Conservation (phyloP, 2,888 invertebrate species). For the Lumbricus terrestris region DNA sequence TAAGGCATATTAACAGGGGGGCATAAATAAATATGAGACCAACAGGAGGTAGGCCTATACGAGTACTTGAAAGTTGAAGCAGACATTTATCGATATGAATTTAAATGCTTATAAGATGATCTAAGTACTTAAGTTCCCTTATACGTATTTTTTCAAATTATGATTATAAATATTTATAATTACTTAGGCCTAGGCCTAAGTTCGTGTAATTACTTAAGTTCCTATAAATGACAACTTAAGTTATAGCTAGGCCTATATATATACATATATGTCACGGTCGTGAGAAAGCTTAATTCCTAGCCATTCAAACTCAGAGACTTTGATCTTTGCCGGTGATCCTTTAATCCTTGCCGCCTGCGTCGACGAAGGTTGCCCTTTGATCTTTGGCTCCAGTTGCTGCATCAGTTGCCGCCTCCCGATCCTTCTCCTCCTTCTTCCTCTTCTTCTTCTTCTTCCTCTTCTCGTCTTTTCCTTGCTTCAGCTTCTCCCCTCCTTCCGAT, state of each 20-base stretch:
- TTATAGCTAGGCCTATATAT: no score
- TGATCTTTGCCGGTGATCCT: background rate
- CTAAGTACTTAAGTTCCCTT: no score
- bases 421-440: background rate
- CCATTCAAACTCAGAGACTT: background rate
- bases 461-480: background rate
- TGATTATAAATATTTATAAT: background rate
- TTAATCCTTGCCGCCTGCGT: background rate
- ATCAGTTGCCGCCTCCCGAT: background rate
- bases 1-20: no score
- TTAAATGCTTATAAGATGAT: no score
- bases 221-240: background rate
- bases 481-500: background rate
- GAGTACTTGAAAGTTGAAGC: no score
- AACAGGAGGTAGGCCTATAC: no score
- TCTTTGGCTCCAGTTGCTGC: background rate
- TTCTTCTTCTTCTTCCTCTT: background rate
- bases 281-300: no score
- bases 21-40: no score
- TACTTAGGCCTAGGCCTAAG: background rate
- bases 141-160: no score
- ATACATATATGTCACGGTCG: no score
- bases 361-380: background rate
- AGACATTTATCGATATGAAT: no score
- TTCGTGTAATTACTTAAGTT: background rate